Base-by-base conservation (phyloP, 2,797 vertebrate genomes). In the Pseudochromis fuscus region DNA sequence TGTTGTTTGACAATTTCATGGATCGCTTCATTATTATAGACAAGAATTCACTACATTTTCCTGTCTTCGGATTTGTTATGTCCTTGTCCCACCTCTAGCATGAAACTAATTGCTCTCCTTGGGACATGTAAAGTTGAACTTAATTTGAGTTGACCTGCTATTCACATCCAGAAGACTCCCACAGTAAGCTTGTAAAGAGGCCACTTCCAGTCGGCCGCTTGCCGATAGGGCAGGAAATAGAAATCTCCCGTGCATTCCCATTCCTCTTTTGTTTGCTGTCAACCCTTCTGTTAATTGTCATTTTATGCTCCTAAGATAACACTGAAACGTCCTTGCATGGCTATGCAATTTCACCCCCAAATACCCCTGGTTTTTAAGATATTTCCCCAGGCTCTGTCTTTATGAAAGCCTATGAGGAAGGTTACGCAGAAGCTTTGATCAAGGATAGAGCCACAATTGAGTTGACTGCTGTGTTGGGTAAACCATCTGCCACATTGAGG, bases 51-150 rank as follows among this genome's bases (percentile, higher is more conserved):
- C 88, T 80, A 77, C 60, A 75, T 75, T 75, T 78, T 62, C 64
- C 59, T 61, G 61, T 79, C 51, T 72, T 81, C n/a, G 81, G 75
- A 56, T 82, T 68, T 58, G 75, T 65, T 67, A 74, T 75, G 84
- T 87, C 90, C 81, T 88, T 85, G 72, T 81, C 82, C 79, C 76
- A 88, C 86, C 77, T 81, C 81, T 76, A 81, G 83, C 71, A 65
- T 35, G 46, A 80, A 90, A 81, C 85, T 90, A 93, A 92, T 93
- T 92, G 89, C 91, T 91, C 84, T 89, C 91, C 72, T 85, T 89
- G 88, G 92, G 89, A 91, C 81, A 87, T 91, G 87, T 87, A 87
- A 81, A 89, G 83, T 87, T 88, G 79, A 91, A 86, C 77, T 77
- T 89, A 81, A 89, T 90, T 84, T 84, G 55, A 87, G 81, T 72